phyloP scores from a whole-genome alignment of 1,140 invertebrate species.

The Acromyrmex heyeri region DNA sequence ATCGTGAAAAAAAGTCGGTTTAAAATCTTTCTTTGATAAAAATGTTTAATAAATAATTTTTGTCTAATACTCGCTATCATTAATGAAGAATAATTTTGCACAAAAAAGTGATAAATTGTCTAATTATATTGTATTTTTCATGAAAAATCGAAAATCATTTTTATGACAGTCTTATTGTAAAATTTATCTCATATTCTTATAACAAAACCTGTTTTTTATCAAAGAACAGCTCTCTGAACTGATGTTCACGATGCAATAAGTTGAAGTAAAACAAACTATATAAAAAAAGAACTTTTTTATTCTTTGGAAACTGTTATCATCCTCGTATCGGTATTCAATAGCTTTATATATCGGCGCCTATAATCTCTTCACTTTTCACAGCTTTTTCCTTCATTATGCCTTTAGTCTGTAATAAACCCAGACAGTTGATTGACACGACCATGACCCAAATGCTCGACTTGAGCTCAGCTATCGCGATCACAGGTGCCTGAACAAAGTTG shows the following conservation, averaged over 20 bases:
- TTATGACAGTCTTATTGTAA: neutral
- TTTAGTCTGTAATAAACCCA: conserved; percentile 17
- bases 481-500: conserved; percentile 51
- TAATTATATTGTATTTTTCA: conserved; percentile 1
- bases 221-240: too few relatives aligned
- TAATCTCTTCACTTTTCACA: conserved; percentile 27
- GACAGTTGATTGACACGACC: conserved; percentile 48
- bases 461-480: conserved; percentile 38
- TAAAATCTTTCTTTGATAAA: neutral
- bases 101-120: neutral
- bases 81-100: neutral
- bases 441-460: conserved; percentile 46
- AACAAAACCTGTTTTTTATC: neutral
- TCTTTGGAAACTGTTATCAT: neutral
- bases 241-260: too few relatives aligned
- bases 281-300: neutral
- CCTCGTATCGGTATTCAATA: neutral
- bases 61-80: neutral
- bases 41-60: conserved; percentile 32
- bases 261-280: too few relatives aligned
- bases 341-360: neutral
- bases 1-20: neutral
- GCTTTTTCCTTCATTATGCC: conserved; percentile 24
- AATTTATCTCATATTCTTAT: neutral
- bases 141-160: neutral